A percentile compares a stretch with the other conserved stretches of the same genome.
Evolutionary conservation across 2,113 vertebrate species (phyloP).

Genomic region (Larimichthys crocea): DNA sequence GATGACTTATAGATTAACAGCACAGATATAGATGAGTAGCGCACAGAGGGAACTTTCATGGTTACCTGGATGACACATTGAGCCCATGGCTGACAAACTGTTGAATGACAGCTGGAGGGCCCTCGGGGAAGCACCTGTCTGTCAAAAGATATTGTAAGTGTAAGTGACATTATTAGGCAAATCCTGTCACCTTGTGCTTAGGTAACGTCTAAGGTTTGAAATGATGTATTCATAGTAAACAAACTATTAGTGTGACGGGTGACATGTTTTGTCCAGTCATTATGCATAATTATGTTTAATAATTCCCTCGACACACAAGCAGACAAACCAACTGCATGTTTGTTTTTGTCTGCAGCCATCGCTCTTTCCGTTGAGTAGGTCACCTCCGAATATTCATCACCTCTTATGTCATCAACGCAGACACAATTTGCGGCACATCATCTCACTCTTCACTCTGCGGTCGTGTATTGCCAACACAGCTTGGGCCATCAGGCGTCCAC

Average conservation of each 20-base stretch:
- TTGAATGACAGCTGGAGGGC: constrained; percentile 84
- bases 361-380: constrained; percentile 62
- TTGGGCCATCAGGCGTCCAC: constrained; percentile 66
- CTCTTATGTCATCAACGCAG: constrained; percentile 65
- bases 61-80: constrained; percentile 83
- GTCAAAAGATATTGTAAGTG: constrained; percentile 78
- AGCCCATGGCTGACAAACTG: constrained; percentile 84
- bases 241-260: constrained; percentile 69
- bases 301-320: constrained; percentile 51
- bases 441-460: constrained; percentile 54
- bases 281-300: constrained; percentile 74
- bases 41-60: constrained; percentile 84
- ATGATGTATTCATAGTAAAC: constrained; percentile 70
- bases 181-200: constrained; percentile 81
- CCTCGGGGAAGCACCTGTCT: constrained; percentile 83
- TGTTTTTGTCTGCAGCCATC: constrained; percentile 69
- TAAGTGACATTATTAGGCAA: constrained; percentile 85
- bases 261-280: constrained; percentile 71
- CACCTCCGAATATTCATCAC: constrained; percentile 77
- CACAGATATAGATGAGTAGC: constrained; percentile 86
- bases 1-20: constrained; percentile 75
- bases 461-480: constrained; percentile 37
- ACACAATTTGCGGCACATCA: constrained; percentile 62
- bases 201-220: constrained; percentile 77
- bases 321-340: constrained; percentile 64